A percentile compares a stretch with the other conserved stretches of the same genome.
Conservation (phyloP, 2,113 vertebrate species). For the Zapus hudsonius region DNA sequence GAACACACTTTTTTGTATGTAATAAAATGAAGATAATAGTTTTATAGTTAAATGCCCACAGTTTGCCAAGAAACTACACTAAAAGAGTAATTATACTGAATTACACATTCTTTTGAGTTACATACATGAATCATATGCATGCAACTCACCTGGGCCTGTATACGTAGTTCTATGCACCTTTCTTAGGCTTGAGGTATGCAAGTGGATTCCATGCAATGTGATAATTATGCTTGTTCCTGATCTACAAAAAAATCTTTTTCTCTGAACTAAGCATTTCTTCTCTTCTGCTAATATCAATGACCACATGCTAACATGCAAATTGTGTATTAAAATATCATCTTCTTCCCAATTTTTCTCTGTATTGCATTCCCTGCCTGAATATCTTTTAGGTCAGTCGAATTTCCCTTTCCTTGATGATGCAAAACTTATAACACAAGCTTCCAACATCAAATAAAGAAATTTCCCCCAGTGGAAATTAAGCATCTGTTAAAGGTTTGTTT, state of each 20-base stretch:
- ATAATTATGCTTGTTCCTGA: background rate
- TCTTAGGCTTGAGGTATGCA: no score
- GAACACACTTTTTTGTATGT: background rate
- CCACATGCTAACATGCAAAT: background rate
- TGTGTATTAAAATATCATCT: background rate
- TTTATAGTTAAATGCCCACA: background rate
- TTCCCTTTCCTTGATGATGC: background rate
- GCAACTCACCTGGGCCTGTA: background rate
- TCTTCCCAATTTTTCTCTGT: background rate
- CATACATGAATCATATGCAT: background rate
- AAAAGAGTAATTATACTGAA: conserved; percentile 2
- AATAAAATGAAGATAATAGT: background rate
- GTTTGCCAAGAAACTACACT: background rate
- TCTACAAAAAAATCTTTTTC: background rate
- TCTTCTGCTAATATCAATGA: background rate
- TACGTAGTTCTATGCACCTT: background rate
- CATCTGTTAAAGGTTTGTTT: background rate
- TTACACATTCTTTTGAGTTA: background rate
- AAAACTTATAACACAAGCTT: background rate
- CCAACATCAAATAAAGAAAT: background rate
- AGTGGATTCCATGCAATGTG: background rate
- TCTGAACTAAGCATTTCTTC: background rate
- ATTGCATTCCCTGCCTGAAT: background rate
- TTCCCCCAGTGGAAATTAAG: background rate
- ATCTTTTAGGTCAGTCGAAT: background rate